Percentiles rank a stretch among this genome's conserved stretches.
phyloP scores from a whole-genome alignment of 1,140 invertebrate species.

The Anoplolepis gracilipes region DNA sequence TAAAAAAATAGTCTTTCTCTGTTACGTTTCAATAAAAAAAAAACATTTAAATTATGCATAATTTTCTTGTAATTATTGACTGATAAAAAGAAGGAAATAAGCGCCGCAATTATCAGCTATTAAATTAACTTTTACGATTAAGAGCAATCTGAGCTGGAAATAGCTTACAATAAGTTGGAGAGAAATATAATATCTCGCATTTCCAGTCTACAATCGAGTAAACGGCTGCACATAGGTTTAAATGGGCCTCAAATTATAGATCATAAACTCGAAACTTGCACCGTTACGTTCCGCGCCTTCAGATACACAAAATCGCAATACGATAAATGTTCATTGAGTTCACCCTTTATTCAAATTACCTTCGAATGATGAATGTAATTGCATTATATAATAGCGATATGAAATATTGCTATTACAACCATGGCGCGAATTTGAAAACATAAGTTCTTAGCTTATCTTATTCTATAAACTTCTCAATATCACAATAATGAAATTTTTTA shows the following conservation, averaged over 20 bases:
- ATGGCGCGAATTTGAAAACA: background rate
- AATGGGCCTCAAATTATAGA: background rate
- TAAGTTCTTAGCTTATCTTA: background rate
- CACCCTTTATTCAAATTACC: too few species aligned
- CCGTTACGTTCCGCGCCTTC: background rate
- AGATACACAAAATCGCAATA: background rate
- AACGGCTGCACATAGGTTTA: constrained; percentile 1
- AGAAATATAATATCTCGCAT: background rate
- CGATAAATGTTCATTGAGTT: background rate
- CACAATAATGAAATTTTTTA: constrained; percentile 39
- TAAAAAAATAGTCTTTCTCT: background rate
- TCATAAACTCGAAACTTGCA: background rate
- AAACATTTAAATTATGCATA: background rate
- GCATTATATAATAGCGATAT: background rate
- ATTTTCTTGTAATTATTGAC: background rate
- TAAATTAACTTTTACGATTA: background rate
- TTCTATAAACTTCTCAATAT: background rate
- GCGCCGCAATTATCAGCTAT: background rate
- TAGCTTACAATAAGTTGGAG: background rate
- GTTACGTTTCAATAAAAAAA: background rate
- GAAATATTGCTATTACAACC: constrained; percentile 6
- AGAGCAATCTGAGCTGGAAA: background rate
- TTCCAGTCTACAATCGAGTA: constrained; percentile 6
- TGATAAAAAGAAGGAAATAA: background rate
- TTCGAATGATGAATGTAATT: background rate